These are phyloP conservation scores for Thecophora atra DNA, from an alignment of 2,888 invertebrate genomes.

Conservation along the genomic window DNA sequence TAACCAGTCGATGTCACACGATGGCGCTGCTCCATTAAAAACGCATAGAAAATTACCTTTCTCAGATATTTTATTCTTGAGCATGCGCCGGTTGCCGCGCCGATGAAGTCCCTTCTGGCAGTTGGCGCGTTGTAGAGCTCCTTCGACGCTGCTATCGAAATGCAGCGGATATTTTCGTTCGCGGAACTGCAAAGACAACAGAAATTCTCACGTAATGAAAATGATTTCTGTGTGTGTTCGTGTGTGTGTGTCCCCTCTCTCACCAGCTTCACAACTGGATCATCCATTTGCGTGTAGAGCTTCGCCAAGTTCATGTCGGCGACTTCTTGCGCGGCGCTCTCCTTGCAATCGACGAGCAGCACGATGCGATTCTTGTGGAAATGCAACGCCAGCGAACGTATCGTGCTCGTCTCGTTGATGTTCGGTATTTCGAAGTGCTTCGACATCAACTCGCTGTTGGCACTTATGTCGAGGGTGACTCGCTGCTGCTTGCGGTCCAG, in stretches of 20 bases:
- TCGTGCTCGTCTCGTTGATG: conserved; percentile 66
- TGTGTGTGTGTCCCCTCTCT: too few species aligned
- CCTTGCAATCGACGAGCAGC: conserved; percentile 63
- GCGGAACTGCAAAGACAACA: conserved; percentile 56
- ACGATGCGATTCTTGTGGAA: conserved; percentile 63
- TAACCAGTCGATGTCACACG: neutral
- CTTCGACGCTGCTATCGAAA: conserved; percentile 63
- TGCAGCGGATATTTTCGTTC: conserved; percentile 66
- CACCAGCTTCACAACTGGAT: conserved; percentile 65
- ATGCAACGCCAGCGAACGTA: conserved; percentile 63
- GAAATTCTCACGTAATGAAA: too few species aligned
- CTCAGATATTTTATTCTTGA: conserved; percentile 63
- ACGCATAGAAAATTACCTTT: too few species aligned
- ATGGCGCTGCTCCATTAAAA: too few species aligned
- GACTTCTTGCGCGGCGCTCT: conserved; percentile 62
- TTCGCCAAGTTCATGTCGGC: conserved; percentile 63
- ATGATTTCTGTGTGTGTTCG: too few species aligned
- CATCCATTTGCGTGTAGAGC: conserved; percentile 66
- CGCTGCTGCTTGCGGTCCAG: conserved; percentile 65
- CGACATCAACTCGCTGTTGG: conserved; percentile 61
- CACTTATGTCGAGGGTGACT: conserved; percentile 63
- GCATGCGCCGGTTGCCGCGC: conserved; percentile 61
- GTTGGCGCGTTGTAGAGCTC: conserved; percentile 64
- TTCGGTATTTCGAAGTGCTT: conserved; percentile 64
- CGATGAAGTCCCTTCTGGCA: conserved; percentile 63